Evolutionary conservation across 2,888 invertebrate genomes (phyloP).

Genomic region (Norana najaformis): DNA sequence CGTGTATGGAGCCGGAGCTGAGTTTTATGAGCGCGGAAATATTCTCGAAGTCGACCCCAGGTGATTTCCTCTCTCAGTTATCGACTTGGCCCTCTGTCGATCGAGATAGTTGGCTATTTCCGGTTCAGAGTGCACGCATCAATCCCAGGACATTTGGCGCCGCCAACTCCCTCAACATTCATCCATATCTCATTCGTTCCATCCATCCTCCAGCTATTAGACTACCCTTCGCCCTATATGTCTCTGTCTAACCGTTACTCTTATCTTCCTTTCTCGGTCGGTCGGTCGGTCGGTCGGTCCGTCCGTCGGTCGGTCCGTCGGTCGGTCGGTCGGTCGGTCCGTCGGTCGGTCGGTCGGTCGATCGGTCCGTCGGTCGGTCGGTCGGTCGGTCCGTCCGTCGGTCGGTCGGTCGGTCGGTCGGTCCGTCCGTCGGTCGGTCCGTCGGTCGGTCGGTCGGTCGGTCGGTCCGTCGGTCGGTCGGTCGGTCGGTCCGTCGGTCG

Average conservation of each 20-base stretch:
- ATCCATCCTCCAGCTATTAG: not conserved
- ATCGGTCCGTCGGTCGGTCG: no score
- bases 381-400: not conserved
- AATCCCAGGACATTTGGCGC: conserved; percentile 13
- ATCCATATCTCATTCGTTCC: not conserved
- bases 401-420: no score
- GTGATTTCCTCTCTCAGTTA: not conserved
- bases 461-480: no score
- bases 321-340: no score
- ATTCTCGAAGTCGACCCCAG: not conserved
- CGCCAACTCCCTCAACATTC: not conserved
- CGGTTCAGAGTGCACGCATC: conserved; percentile 7
- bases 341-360: no score
- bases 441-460: no score
- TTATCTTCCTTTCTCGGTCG: not conserved
- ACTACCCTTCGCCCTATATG: not conserved
- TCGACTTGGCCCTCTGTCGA: not conserved
- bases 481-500: no score
- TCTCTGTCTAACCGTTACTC: not conserved
- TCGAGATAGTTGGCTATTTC: conserved; percentile 1
- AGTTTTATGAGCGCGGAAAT: not conserved
- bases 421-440: no score
- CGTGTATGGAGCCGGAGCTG: not conserved
- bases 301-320: no score
- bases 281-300: not conserved